Evolutionary conservation across 2,797 vertebrate species (phyloP), one percentile per base, ranked within the genome.

Genomic region (Cygnus olor): DNA sequence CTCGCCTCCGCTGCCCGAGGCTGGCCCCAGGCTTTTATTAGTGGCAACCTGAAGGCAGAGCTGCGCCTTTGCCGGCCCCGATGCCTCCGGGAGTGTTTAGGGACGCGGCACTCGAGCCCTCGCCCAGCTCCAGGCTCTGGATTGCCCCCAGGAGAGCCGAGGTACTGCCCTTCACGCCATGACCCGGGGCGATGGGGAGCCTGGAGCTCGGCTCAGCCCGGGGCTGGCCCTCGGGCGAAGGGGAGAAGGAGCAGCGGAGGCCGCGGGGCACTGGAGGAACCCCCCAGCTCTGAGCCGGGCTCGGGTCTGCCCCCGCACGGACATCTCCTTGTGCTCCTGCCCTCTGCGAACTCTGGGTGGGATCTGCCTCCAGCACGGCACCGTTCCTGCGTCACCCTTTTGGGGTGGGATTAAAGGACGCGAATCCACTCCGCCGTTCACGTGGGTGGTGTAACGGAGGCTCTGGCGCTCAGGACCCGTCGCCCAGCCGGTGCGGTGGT

Each of bases 351-450:
- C 20, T 14, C 34, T 58, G 94, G 77, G 42, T 68, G 65, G 3
- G 47, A 38, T 27, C 80, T 15, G 6, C 36, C 40, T 8, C 60
- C 63, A 58, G 9, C 89, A 47, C 24, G 34, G 51, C 77, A 14
- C 88, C 63, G 49, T 3, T 72, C 42, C 90, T 49, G 66, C 14
- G 0, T 56, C 58, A 8, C 51, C 19, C 21, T 1, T 36, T 11
- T 36, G 47, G 68, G 64, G 19, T 56, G 76, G 49, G 68, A 95
- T 93, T 96, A 97, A 97, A 97, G 74, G 84, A 89, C 86, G 92
- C 49, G 49, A 84, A 60, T 36, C 21, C 84, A 74, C 28, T 2
- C 74, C 60, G 36, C 77, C 54, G 15, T 11, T 78, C 4, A 1
- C 45, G 68, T 24, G 78, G 42, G 14, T 81, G 17, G 40, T 53